Base-by-base conservation (phyloP, 2,113 vertebrate species). In the Guaruba guarouba region DNA sequence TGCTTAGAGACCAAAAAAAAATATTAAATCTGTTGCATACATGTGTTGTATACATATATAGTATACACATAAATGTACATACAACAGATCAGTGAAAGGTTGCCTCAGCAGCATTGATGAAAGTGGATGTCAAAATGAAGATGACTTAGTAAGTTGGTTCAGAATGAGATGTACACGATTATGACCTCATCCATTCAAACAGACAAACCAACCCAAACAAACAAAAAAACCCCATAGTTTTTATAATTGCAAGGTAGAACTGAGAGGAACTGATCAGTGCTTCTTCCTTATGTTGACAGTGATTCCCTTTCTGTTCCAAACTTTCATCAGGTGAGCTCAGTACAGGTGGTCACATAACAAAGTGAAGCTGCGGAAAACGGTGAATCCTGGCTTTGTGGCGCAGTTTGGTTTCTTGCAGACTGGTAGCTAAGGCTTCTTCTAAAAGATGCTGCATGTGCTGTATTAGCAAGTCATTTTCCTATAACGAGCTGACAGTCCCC, bases 171-270 rank as follows among this genome's bases (percentile, higher is more conserved):
- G 31, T 44, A 52, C 7, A 15, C 17, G 25, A 27, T 52, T 27
- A 39, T 75, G 63, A 80, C 46, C 28, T 80, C 57, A 67, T 49
- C 0, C 3, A 19, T 82, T 51, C 5, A 28, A 71, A 49, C 77
- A 41, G 46, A 46, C 11, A 3, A 51, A 63, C 37, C 5, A 51
- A 63, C 37, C 4, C 25, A 19, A 17, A 18, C 62, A 23, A 24
- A 19, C 5, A 54, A 77, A 52, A 29, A 61, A 23, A 8, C 1
- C 24, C 27, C 5, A 20, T 29, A 0, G 0, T 15, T 71, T 33
- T 63, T 67, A 12, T 37, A 79, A 27, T 43, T 86, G 62, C 51
- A 39, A 15, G 29, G 25, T 70, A 52, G 62, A 82, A 20, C 17
- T 55, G 63, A 31, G 11, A 55, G 71, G 25, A 86, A 51, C 28